Conservation (phyloP, 2,113 vertebrate genomes). For the Candoia aspera region DNA sequence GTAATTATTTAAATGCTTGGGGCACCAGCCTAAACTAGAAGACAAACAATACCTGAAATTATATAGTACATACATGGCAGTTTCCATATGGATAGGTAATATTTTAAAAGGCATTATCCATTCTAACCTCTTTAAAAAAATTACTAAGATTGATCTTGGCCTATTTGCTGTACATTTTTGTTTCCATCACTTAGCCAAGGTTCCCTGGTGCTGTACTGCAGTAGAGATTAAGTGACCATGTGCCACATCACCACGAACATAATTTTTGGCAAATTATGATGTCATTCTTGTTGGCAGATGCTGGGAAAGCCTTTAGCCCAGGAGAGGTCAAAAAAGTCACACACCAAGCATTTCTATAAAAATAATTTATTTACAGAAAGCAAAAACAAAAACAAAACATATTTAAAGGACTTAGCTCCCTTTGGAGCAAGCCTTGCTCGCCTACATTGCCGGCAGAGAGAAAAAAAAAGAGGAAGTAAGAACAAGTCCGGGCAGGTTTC, state of each 20-base stretch:
- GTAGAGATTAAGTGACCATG: neutral
- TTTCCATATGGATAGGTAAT: constrained; percentile 54
- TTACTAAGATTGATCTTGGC: neutral
- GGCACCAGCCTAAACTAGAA: constrained; percentile 83
- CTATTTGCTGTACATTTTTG: neutral
- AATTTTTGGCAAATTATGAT: neutral
- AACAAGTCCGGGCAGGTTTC: too few species aligned
- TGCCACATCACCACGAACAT: neutral
- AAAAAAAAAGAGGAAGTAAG: too few species aligned
- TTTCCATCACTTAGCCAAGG: neutral
- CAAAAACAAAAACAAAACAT: too few species aligned
- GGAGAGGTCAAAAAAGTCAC: too few species aligned
- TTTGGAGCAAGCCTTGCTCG: too few species aligned
- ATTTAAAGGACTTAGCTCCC: too few species aligned
- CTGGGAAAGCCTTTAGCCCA: too few species aligned
- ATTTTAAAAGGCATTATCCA: constrained; percentile 79
- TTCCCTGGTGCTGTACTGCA: neutral
- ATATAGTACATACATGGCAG: constrained; percentile 82
- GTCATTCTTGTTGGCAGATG: too few species aligned
- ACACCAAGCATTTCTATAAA: too few species aligned
- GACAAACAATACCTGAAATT: constrained; percentile 84
- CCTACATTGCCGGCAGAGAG: too few species aligned
- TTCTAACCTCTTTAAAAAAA: constrained; percentile 76
- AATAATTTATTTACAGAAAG: too few species aligned
- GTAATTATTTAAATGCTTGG: constrained; percentile 83